Evolutionary conservation across 2,113 vertebrate species (phyloP).

Genomic region (Carlito syrichta): DNA sequence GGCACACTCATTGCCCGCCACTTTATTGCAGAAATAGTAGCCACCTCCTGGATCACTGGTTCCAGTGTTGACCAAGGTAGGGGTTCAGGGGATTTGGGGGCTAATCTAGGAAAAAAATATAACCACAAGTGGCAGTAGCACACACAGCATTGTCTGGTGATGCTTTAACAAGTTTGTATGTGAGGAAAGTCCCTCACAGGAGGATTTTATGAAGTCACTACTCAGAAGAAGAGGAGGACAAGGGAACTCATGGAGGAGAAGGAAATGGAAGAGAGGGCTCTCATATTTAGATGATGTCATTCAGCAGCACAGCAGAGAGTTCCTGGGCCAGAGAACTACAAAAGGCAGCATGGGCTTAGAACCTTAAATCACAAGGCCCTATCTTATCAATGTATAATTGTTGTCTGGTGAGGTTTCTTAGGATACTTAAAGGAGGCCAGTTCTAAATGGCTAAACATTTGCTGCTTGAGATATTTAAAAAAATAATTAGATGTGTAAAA

Average conservation of each 20-base stretch:
- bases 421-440: not conserved
- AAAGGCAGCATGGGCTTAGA: accelerated
- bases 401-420: not conserved
- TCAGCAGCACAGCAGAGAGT: not conserved
- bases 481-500: not conserved
- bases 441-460: not conserved
- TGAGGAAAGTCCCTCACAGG: not conserved
- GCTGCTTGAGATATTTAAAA: not conserved
- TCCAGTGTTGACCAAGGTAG: accelerated
- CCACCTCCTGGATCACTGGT: not conserved
- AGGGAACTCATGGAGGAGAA: not conserved
- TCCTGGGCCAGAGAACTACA: not conserved
- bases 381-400: not conserved
- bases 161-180: not conserved
- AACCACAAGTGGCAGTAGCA: not conserved
- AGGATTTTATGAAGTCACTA: not conserved
- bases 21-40: not conserved
- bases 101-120: not conserved
- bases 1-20: accelerated
- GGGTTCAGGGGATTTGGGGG: too few species aligned
- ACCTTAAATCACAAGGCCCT: not conserved
- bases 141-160: not conserved
- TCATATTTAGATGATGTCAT: accelerated
- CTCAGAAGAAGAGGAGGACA: not conserved
- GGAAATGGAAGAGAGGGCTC: accelerated